phyloP scores from a whole-genome alignment of 2,113 vertebrate genomes.

The Glaucidium brasilianum region DNA sequence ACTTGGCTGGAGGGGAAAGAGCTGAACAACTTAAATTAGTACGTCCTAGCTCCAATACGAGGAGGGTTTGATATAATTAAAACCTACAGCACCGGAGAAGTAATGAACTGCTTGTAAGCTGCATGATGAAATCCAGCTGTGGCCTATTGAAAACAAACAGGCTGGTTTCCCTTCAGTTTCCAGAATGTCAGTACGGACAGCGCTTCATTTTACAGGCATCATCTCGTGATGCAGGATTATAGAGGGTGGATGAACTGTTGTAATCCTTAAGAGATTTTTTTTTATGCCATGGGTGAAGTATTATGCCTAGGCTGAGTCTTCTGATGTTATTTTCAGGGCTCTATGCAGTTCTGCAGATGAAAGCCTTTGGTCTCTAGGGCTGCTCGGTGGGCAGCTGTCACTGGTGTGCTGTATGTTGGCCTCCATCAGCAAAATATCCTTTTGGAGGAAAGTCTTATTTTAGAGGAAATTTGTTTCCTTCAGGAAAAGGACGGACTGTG shows the following conservation, averaged over 20 bases:
- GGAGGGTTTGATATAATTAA: background rate
- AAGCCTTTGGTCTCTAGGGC: background rate
- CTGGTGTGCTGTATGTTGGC: background rate
- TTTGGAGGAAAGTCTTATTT: background rate
- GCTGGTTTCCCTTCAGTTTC: background rate
- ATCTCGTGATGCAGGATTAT: background rate
- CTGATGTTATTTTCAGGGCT: background rate
- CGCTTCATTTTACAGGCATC: background rate
- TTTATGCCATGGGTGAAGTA: background rate
- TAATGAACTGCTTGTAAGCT: background rate
- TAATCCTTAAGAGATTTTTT: background rate
- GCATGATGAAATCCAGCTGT: background rate
- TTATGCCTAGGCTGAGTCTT: background rate
- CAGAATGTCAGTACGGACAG: accelerated
- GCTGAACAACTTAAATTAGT: background rate
- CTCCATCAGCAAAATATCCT: background rate
- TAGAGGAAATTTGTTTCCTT: background rate
- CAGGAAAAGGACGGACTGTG: background rate
- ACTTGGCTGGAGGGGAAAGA: background rate
- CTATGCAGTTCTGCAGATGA: background rate
- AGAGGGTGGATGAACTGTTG: background rate
- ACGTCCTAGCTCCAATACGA: background rate
- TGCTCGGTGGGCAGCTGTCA: background rate
- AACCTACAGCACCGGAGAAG: background rate
- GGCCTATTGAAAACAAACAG: background rate